phyloP scores from a whole-genome alignment of 2,113 vertebrate genomes.

The Lepisosteus osseus region DNA sequence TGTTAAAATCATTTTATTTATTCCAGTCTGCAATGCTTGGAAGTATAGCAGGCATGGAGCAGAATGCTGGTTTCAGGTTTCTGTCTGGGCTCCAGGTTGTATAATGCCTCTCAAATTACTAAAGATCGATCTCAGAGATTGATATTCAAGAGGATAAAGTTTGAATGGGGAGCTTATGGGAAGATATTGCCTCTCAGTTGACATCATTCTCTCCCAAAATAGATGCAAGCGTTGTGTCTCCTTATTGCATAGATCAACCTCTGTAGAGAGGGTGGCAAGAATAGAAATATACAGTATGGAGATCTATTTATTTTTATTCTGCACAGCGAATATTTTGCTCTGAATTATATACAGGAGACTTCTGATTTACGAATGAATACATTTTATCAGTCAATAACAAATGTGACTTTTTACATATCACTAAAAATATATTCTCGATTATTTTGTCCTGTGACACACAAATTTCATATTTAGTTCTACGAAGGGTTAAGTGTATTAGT shows the following conservation, averaged over 20 bases:
- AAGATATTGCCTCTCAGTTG: constrained; percentile 24
- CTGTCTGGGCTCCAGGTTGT: constrained; percentile 20
- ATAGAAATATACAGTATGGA: too few relatives aligned
- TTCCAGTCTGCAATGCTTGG: not conserved
- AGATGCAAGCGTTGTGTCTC: constrained; percentile 15
- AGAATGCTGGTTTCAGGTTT: constrained; percentile 26
- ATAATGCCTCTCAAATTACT: constrained; percentile 30
- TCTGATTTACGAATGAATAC: too few relatives aligned
- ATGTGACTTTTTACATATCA: too few relatives aligned
- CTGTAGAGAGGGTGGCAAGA: too few relatives aligned
- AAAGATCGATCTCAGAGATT: constrained; percentile 39
- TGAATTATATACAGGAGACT: too few relatives aligned
- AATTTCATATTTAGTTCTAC: too few relatives aligned
- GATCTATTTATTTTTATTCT: too few relatives aligned
- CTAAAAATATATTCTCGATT: too few relatives aligned
- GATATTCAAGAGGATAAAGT: constrained; percentile 30
- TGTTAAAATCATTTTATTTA: constrained; percentile 32
- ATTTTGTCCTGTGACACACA: too few relatives aligned
- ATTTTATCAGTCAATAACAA: too few relatives aligned
- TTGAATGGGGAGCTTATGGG: constrained; percentile 20
- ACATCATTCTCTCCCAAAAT: constrained; percentile 36
- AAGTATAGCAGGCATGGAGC: constrained; percentile 4
- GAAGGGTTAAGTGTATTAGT: too few relatives aligned
- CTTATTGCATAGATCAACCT: not conserved
- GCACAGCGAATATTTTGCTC: too few relatives aligned